Base-by-base conservation (phyloP, 2,888 invertebrate species). In the Eulithis prunata region DNA sequence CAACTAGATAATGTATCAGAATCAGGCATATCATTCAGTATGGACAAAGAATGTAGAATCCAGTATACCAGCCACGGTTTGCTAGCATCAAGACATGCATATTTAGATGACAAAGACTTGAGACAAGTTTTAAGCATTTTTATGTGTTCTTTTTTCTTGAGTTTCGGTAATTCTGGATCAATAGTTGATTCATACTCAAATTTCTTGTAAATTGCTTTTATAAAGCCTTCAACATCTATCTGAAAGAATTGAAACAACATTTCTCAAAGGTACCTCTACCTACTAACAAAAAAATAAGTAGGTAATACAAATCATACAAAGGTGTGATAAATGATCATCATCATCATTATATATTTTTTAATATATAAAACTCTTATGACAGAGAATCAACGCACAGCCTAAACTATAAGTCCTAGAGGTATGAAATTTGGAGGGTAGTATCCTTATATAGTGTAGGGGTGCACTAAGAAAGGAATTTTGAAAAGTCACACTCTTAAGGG, bases 61-160 rank as follows among this genome's bases (percentile, higher is more conserved):
- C 99, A 99, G 85, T 99, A 99, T 78, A 98, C 96, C 69, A 99
- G 93, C 99, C 99, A 99, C 7, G 99, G 96, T 77, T 99, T 95
- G 86, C 99, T 99, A 10, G 98, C 97, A 94, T 99, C 99, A 72
- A 99, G 92, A 81, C 95, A 95, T 95, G 96, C 95, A 82, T 97
- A 98, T 69, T 94, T 94, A 68, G 93, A 89, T 52, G 96, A 95
- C 73, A 98, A 90, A 78, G 94, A 90, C 53, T 91, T 92, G 32
- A 98, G 83, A 79, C 95, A 96, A 74, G 94, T 94, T 76, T 95
- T 95, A 62, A 98, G 90, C 84, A 95, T 94, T 73, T 93, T 85
- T 74, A 94, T 91, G 84, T 97, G 96, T 74, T 94, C 93, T 64
- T 94, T 90, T 79, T 95, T 94, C 57, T 94, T 90, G 1, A 97